phyloP scores from a whole-genome alignment of 1,140 invertebrate species.

The Diuraphis noxia region DNA sequence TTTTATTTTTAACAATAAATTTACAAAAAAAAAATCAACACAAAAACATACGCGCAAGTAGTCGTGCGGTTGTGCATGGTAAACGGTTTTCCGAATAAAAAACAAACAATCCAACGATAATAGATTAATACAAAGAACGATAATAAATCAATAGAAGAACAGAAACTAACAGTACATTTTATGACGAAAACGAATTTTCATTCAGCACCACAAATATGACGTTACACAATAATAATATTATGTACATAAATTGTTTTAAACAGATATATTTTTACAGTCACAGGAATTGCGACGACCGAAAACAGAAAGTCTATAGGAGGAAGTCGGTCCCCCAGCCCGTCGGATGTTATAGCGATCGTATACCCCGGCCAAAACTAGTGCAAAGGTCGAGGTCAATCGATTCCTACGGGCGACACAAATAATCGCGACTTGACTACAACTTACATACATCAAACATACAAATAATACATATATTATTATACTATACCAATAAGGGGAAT shows the following conservation, averaged over 20 bases:
- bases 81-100: not conserved
- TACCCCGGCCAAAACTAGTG: not conserved
- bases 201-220: constrained; percentile 3
- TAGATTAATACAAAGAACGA: not conserved
- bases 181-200: constrained; percentile 9
- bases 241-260: not conserved
- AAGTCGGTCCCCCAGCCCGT: not conserved
- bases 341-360: not conserved
- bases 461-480: not conserved
- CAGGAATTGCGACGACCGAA: not conserved
- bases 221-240: not conserved
- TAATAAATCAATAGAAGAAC: constrained; percentile 9
- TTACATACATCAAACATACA: not conserved
- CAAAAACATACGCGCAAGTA: not conserved
- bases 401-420: not conserved
- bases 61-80: not conserved
- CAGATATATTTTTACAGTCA: not conserved
- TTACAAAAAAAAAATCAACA: not conserved
- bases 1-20: not conserved
- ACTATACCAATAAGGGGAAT: not conserved
- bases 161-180: constrained; percentile 1
- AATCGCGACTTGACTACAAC: not conserved
- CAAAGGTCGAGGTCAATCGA: constrained; percentile 27
- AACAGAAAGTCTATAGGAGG: not conserved
- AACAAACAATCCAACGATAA: not conserved